Evolutionary conservation across 2,888 invertebrate species (phyloP), one percentile per base, ranked within the genome.

Genomic region (Caenorhabditis wallacei): DNA sequence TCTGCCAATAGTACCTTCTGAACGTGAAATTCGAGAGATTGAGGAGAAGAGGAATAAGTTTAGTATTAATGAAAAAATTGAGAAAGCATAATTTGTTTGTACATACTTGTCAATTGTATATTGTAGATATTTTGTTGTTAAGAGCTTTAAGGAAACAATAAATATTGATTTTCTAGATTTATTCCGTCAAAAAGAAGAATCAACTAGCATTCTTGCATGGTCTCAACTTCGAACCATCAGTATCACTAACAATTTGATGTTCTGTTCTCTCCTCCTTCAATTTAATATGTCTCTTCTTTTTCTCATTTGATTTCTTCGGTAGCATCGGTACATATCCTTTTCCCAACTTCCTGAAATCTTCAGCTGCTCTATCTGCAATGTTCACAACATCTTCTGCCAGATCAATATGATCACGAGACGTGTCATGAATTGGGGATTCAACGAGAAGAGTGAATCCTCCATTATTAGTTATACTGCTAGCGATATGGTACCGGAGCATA

Each of bases 381-480:
- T 74, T 61, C 22, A 88, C 69, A n/a, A 88, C 88, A 54, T 88
- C 88, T 18, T 85, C 81, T 7, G 88, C 74, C 64, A 86, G 75
- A 30, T 88, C 88, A 24, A 88, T 78, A 37, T 81, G 84, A 66
- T 87, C 85, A n/a, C 86, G 51, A 26, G 71, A 54, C 18, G 71
- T 70, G 46, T 87, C 87, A 20, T 80, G 69, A 51, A 85, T 85
- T 18, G 86, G 84, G 1, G 86, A 74, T 68, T 88, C 88, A 18
- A 88, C 71, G 48, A 85, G 74, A 56, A 88, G 80, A 48, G 80
- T 71, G 51, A 82, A 69, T 57, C 61, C 63, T 35, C 84, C 87
- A n/a, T 16, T 30, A 18, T 78, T 43, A 5, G 35, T 54, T 30
- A 87, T 85, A 20, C 78, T 68, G 18, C 76, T 83, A 46, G 76